Evolutionary conservation across 2,888 invertebrate species (phyloP).

Genomic region (Busseola fusca): DNA sequence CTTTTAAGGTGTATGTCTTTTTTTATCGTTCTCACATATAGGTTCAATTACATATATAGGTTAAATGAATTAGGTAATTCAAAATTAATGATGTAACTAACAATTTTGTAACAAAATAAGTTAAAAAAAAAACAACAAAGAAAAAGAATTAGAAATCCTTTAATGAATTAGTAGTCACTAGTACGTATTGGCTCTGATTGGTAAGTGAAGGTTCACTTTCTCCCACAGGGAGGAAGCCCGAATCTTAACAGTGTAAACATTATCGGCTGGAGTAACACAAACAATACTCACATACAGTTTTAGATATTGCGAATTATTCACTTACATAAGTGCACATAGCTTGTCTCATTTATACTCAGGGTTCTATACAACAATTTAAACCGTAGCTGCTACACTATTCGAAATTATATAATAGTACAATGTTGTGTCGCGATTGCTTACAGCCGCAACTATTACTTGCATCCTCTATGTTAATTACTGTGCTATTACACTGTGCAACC

Average conservation of each 20-base stretch:
- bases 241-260: too few relatives aligned
- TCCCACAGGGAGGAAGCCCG: too few relatives aligned
- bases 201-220: too few relatives aligned
- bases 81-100: too few relatives aligned
- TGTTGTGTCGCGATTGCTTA: constrained; percentile 42
- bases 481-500: constrained; percentile 27
- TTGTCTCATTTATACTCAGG: constrained; percentile 21
- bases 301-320: too few relatives aligned
- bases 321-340: too few relatives aligned
- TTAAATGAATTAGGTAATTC: too few relatives aligned
- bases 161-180: not conserved
- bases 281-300: too few relatives aligned
- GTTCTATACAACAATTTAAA: constrained; percentile 12
- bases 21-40: not conserved
- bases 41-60: too few relatives aligned
- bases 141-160: not conserved
- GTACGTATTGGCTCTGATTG: too few relatives aligned
- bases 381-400: constrained; percentile 20
- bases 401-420: constrained; percentile 36
- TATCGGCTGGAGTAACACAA: too few relatives aligned
- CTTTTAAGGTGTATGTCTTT: not conserved
- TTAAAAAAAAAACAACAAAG: not conserved
- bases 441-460: constrained; percentile 35
- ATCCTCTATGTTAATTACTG: constrained; percentile 30
- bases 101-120: too few relatives aligned